phyloP scores from a whole-genome alignment of 2,797 vertebrate species.

The Merluccius polli region DNA sequence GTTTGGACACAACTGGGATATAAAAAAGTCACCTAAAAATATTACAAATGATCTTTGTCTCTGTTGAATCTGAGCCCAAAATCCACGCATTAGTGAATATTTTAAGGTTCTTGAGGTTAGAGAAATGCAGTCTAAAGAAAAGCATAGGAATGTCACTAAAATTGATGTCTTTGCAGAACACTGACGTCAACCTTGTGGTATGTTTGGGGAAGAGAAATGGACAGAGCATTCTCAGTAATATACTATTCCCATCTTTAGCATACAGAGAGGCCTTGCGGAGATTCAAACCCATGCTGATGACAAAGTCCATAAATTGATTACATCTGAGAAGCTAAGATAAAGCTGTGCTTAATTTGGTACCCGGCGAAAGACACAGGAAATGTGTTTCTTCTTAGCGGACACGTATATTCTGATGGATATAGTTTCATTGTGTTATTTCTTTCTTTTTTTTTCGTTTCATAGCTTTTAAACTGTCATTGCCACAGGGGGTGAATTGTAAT shows the following conservation, averaged over 20 bases:
- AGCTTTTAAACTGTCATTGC: constrained; percentile 49
- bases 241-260: neutral
- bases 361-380: constrained; percentile 56
- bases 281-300: constrained; percentile 40
- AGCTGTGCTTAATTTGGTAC: constrained; percentile 61
- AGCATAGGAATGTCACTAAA: neutral
- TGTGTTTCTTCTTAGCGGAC: constrained; percentile 62
- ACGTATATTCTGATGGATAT: constrained; percentile 54
- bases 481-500: constrained; percentile 51
- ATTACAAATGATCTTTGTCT: neutral
- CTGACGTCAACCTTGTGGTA: constrained; percentile 19
- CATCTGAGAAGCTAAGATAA: constrained; percentile 42
- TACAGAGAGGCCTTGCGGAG: neutral
- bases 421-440: constrained; percentile 59
- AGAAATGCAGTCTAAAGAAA: neutral
- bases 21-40: neutral
- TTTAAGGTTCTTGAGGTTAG: neutral
- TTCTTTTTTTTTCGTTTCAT: constrained; percentile 53
- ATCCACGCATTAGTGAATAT: neutral
- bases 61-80: neutral
- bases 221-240: constrained; percentile 8
- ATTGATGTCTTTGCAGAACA: constrained; percentile 6
- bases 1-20: neutral
- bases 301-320: constrained; percentile 59
- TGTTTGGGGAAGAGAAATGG: constrained; percentile 11